A percentile compares a stretch with the other conserved stretches of the same genome.
Evolutionary conservation across 2,888 invertebrate genomes (phyloP).

Genomic region (Leptarthrus brevirostris): DNA sequence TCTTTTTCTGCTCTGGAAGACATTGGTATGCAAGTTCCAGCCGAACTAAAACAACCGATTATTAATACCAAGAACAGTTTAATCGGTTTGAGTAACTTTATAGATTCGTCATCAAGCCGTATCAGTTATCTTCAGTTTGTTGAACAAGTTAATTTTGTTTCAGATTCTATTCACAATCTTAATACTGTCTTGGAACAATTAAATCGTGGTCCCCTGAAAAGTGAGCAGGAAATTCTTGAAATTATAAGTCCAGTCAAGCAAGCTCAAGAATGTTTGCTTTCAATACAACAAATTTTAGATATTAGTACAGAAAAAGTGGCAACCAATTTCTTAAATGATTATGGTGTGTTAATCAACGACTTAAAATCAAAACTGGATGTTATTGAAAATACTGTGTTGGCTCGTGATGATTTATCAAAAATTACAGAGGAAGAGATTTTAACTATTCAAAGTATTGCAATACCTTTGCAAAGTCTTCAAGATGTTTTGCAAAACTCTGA

Average conservation of each 20-base stretch:
- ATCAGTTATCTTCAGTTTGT: slow-evolving; percentile 49
- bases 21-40: slow-evolving; percentile 26
- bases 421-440: slow-evolving; percentile 54
- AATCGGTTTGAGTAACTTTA: slow-evolving; percentile 46
- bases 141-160: slow-evolving; percentile 55
- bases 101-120: slow-evolving; percentile 45
- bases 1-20: slow-evolving; percentile 46
- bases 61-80: slow-evolving; percentile 47
- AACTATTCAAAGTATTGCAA: slow-evolving; percentile 59
- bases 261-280: slow-evolving; percentile 58
- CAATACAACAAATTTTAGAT: slow-evolving; percentile 60
- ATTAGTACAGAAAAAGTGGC: slow-evolving; percentile 47
- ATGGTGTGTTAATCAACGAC: slow-evolving; percentile 32
- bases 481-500: slow-evolving; percentile 18
- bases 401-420: slow-evolving; percentile 32
- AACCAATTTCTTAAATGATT: slow-evolving; percentile 30
- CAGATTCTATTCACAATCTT: slow-evolving; percentile 58
- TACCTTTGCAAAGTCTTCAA: slow-evolving; percentile 59
- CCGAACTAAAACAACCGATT: slow-evolving; percentile 27
- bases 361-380: slow-evolving; percentile 46
- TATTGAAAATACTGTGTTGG: slow-evolving; percentile 37
- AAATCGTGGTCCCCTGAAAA: background rate
- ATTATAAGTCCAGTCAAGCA: slow-evolving; percentile 61
- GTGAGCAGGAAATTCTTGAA: slow-evolving; percentile 45
- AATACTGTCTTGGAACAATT: background rate